These are phyloP conservation scores for Listronotus bonariensis DNA, from an alignment of 1,140 invertebrate species.

Conservation along the genomic window DNA sequence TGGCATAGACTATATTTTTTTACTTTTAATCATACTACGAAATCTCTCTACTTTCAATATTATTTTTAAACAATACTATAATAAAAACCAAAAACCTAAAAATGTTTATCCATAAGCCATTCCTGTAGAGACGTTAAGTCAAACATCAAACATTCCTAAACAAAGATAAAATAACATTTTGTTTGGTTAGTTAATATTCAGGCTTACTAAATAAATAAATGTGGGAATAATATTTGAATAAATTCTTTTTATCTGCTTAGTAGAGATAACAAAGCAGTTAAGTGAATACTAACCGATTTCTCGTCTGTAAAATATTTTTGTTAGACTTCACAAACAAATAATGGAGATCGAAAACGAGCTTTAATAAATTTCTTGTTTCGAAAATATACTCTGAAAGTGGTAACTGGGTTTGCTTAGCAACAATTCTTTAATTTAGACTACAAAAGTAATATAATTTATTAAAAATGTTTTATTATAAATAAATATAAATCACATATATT, in stretches of 20 bases:
- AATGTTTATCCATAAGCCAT: too few species aligned
- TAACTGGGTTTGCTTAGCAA: too few species aligned
- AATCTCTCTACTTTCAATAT: too few species aligned
- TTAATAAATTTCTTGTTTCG: slow-evolving; percentile 3
- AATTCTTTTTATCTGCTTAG: slow-evolving; percentile 18
- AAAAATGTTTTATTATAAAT: too few species aligned
- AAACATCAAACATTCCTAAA: slow-evolving; percentile 16
- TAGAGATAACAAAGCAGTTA: slow-evolving; percentile 10
- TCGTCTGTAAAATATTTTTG: slow-evolving; percentile 9
- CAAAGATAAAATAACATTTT: slow-evolving; percentile 10
- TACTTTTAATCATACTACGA: too few species aligned
- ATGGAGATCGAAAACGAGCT: slow-evolving; percentile 3
- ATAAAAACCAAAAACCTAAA: too few species aligned
- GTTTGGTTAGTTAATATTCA: slow-evolving; percentile 1
- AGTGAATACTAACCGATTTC: slow-evolving; percentile 9
- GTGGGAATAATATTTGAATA: slow-evolving; percentile 22
- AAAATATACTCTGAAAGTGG: background rate
- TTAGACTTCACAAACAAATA: slow-evolving; percentile 9
- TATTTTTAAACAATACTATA: too few species aligned
- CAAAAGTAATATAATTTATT: too few species aligned
- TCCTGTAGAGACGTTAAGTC: background rate
- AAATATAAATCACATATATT: too few species aligned
- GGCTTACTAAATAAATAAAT: slow-evolving; percentile 18
- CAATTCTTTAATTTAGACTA: too few species aligned
- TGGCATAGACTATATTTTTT: too few species aligned